These are phyloP conservation scores for Squalus acanthias DNA, from an alignment of 2,797 vertebrate genomes.

Conservation along the genomic window DNA sequence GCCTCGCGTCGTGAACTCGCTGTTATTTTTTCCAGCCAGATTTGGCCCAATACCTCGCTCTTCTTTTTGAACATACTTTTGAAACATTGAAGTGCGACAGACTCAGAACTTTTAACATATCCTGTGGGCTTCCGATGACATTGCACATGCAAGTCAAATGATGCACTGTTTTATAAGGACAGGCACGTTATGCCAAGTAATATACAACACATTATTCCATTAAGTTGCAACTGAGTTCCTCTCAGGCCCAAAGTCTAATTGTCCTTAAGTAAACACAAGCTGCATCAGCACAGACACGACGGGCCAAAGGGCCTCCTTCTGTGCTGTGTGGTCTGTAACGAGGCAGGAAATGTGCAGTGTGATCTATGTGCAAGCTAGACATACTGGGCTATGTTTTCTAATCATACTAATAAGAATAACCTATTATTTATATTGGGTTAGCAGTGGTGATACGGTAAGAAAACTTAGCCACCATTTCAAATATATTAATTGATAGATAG, in stretches of 20 bases:
- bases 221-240: too few species aligned
- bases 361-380: too few species aligned
- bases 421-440: not conserved
- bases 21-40: not conserved
- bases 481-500: not conserved
- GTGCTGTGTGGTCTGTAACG: not conserved
- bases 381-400: not conserved
- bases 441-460: not conserved
- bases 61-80: not conserved
- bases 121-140: not conserved
- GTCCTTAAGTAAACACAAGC: too few species aligned
- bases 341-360: not conserved
- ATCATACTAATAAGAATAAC: not conserved
- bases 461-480: not conserved
- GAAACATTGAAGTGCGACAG: not conserved
- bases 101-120: not conserved
- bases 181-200: not conserved
- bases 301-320: too few species aligned
- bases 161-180: not conserved
- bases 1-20: not conserved
- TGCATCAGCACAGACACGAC: too few species aligned
- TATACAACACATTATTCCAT: too few species aligned
- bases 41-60: not conserved
- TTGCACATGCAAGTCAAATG: not conserved
- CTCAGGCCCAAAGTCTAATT: too few species aligned